These are phyloP conservation scores for Trialeurodes vaporariorum DNA, from an alignment of 1,140 invertebrate genomes.

Conservation along the genomic window DNA sequence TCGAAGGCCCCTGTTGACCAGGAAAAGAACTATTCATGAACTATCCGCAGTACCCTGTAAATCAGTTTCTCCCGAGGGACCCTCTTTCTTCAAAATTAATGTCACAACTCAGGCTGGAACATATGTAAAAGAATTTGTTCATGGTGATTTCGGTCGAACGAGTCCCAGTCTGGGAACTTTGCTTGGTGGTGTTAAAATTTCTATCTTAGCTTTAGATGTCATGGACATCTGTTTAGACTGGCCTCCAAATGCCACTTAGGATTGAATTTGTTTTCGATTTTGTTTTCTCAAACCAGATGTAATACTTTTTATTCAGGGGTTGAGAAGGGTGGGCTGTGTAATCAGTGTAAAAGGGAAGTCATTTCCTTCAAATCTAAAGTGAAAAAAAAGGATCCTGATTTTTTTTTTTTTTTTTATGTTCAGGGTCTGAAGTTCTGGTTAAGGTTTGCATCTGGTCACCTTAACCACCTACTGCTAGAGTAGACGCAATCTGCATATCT, in stretches of 20 bases:
- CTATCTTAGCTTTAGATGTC: slow-evolving; percentile 57
- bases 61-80: slow-evolving; percentile 6
- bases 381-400: too few relatives aligned
- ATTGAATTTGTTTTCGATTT: neutral
- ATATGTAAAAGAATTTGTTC: slow-evolving; percentile 94
- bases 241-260: neutral
- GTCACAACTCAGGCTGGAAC: slow-evolving; percentile 84
- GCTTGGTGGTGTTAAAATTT: slow-evolving; percentile 37
- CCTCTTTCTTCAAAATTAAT: slow-evolving; percentile 37
- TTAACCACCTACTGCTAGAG: too few relatives aligned
- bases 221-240: slow-evolving; percentile 35
- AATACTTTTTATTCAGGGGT: too few relatives aligned
- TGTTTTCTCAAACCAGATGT: neutral
- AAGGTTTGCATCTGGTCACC: too few relatives aligned
- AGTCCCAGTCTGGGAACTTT: slow-evolving; percentile 52
- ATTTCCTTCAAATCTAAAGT: too few relatives aligned
- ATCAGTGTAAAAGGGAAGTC: too few relatives aligned
- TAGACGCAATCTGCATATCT: too few relatives aligned
- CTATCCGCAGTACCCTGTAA: slow-evolving; percentile 37
- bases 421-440: too few relatives aligned
- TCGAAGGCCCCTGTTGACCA: slow-evolving; percentile 52
- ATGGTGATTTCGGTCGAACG: slow-evolving; percentile 87
- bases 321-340: too few relatives aligned
- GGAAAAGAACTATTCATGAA: slow-evolving; percentile 48
- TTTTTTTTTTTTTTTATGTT: too few relatives aligned